Evolutionary conservation across 2,113 vertebrate species (phyloP).

Genomic region (Ophthalmolycus amberensis): DNA sequence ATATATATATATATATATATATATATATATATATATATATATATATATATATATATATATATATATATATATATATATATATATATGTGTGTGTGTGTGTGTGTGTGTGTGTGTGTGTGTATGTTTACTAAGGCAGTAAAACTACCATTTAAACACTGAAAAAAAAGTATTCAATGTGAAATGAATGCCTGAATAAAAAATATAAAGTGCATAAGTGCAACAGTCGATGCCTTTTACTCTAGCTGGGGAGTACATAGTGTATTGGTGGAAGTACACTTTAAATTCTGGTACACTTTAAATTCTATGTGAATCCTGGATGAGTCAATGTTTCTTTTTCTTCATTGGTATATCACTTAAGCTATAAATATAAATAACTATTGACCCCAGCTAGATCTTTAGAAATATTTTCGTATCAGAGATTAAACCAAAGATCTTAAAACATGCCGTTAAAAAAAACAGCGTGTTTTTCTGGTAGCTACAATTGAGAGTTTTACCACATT

Average conservation of each 20-base stretch:
- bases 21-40: no score
- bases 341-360: neutral
- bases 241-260: no score
- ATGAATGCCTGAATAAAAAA: neutral
- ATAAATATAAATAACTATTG: neutral
- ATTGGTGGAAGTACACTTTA: no score
- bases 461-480: constrained; percentile 8
- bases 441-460: neutral
- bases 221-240: neutral
- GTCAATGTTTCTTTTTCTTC: neutral
- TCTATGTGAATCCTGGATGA: neutral
- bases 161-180: neutral
- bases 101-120: no score
- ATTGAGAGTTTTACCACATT: constrained; percentile 42
- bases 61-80: no score
- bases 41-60: no score
- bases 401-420: constrained; percentile 5
- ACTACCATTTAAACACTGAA: neutral
- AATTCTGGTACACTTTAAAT: neutral
- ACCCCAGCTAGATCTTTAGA: neutral
- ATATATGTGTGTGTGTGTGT: no score
- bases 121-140: neutral
- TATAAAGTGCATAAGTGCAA: neutral
- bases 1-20: no score
- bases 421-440: constrained; percentile 23